Evolutionary conservation across 2,113 vertebrate genomes (phyloP), one percentile per base, ranked within the genome.

Genomic region (Leucoraja erinaceus): DNA sequence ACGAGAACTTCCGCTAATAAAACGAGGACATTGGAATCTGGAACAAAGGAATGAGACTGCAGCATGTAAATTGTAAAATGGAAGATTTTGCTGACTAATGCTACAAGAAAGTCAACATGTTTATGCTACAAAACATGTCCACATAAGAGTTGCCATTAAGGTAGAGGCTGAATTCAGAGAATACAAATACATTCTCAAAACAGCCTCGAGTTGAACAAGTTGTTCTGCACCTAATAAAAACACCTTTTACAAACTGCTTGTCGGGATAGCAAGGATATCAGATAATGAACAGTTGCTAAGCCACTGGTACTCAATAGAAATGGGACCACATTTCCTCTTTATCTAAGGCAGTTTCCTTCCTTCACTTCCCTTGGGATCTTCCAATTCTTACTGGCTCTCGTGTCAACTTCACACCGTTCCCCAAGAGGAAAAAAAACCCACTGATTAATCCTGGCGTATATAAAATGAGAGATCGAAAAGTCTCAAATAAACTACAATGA

Each of bases 281-380:
- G 61, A 88, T 86, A 86, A 88, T 88, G 83, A 88, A n/a, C 28
- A 33, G 59, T 31, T 61, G n/a, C 54, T 61, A 86, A 86, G 59
- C 83, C 83, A 86, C 28, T 86, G 83, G 56, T 31, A 86, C 14
- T 63, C 9, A 5, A 63, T 56, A 9, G 11, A 83, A 83, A 6
- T 22, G 79, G 83, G 11, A 31, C 14, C 59, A 25, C 28, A 63
- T n/a, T 31, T 63, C 83, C n/a, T n/a, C 16, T 83, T 28, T 22
- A 63, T 16, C 6, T 0, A 61, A 47, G 28, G 28, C 56, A 63
- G 28, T 31, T 88, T 66, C 59, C 59, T 88, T 88, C 12, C 83
- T 31, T 61, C 8, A 16, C 18, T 25, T 88, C 63, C 83, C 83
- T 88, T 14, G 12, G 12, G 83, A 61, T 11, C 11, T 86, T 22